A percentile compares a stretch with the other conserved stretches of the same genome.
Conservation (phyloP, 2,888 invertebrate genomes). For the Sinhomidia bicolor region DNA sequence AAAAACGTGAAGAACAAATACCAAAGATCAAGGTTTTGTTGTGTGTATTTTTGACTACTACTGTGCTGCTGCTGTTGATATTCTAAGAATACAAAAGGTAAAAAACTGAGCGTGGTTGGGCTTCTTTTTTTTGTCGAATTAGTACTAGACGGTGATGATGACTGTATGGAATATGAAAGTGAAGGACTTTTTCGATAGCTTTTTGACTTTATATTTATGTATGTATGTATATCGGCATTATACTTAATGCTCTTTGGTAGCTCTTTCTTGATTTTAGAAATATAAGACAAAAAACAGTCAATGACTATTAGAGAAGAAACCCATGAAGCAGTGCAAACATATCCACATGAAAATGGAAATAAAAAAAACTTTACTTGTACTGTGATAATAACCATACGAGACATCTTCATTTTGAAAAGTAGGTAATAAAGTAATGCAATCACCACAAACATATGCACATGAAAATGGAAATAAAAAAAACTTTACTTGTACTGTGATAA, state of each 20-base stretch:
- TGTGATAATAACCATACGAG: no score
- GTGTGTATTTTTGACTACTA: neutral
- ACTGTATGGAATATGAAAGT: neutral
- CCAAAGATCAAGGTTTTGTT: constrained; percentile 18
- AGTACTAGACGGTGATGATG: neutral
- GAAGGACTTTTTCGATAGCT: neutral
- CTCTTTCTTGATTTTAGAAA: neutral
- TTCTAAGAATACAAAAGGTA: neutral
- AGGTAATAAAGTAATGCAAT: no score
- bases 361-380: no score
- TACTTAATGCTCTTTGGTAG: neutral
- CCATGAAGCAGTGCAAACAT: no score
- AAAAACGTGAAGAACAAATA: constrained; percentile 44
- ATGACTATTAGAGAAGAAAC: constrained; percentile 4
- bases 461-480: neutral
- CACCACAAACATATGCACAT: no score
- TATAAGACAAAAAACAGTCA: neutral
- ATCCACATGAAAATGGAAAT: neutral
- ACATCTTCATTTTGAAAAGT: no score
- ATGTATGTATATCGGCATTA: neutral
- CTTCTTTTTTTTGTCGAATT: neutral
- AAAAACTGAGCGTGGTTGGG: neutral
- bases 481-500: no score
- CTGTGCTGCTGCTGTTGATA: neutral
- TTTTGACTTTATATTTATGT: neutral